These are phyloP conservation scores for Echinometra lucunter DNA, from an alignment of 53 echinoderm and acorn worm species.

Conservation along the genomic window DNA sequence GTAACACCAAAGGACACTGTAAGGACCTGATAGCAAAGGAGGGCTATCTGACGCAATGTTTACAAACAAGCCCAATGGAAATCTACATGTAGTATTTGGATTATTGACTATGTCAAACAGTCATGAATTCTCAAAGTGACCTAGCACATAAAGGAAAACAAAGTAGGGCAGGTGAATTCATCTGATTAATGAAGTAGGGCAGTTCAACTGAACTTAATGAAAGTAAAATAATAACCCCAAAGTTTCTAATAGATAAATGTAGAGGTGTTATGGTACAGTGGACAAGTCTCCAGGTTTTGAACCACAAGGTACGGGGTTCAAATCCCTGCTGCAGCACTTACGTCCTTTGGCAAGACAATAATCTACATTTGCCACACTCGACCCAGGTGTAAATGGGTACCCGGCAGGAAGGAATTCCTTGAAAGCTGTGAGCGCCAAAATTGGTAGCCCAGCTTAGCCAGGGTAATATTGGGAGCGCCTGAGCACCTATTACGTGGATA, in stretches of 20 bases:
- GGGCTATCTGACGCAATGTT: slow-evolving; percentile 45
- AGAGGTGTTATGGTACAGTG: too few relatives aligned
- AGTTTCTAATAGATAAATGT: not conserved
- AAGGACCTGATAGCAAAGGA: not conserved
- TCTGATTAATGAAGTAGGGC: not conserved
- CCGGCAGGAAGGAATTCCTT: too few relatives aligned
- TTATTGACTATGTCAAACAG: not conserved
- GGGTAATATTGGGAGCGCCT: too few relatives aligned
- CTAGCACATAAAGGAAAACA: not conserved
- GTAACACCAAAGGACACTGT: slow-evolving; percentile 18
- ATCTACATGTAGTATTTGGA: not conserved
- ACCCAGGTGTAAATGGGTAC: too few relatives aligned
- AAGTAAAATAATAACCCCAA: not conserved
- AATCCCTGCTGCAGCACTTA: too few relatives aligned
- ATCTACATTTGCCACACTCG: too few relatives aligned
- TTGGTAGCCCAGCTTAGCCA: too few relatives aligned
- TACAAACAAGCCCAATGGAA: slow-evolving; percentile 40
- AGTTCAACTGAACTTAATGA: not conserved
- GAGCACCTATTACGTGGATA: too few relatives aligned
- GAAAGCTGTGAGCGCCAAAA: too few relatives aligned
- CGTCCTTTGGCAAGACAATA: too few relatives aligned
- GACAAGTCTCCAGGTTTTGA: too few relatives aligned
- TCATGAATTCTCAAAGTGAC: slow-evolving; percentile 1
- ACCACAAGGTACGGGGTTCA: too few relatives aligned
- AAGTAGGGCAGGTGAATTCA: not conserved